Evolutionary conservation across 2,797 vertebrate genomes (phyloP), one percentile per base, ranked within the genome.

Genomic region (Poliocrania exsul): DNA sequence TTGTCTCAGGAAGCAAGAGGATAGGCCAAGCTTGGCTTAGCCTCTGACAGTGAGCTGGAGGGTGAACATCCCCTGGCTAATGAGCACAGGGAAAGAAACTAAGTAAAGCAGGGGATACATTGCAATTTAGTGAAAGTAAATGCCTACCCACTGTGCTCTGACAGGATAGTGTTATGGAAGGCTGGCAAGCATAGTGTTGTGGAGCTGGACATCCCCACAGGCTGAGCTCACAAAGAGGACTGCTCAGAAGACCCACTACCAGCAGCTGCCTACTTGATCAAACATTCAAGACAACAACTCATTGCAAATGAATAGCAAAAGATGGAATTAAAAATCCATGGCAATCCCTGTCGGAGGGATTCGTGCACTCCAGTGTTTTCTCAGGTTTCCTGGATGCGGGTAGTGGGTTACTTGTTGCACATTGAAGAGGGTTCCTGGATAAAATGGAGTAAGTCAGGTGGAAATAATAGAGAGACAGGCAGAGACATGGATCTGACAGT

Each of bases 371-470:
- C 86, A 57, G 49, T 18, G 51, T 46, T 53, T 77, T 90, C 90
- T 92, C 42, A 56, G 26, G 10, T 80, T 83, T 93, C 82, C 79
- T 72, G 23, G 33, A 67, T 23, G 64, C 69, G 90, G 71, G 65
- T 35, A 13, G 61, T 51, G 72, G 19, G 37, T 94, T 94, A 92
- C 75, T 61, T 87, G 37, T 26, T 88, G 72, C 73, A 57, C 23
- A n/a, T n/a, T 79, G 89, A 91, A 87, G 51, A 90, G 38, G 33
- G 38, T 62, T 66, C 57, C 81, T 72, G 49, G 16, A 84, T 51
- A 80, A 96, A 92, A 85, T 26, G 33, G 58, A 92, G 29, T 65
- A 80, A 94, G 24, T 78, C 81, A 88, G 56, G 77, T 94, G 72
- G 64, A 94, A 95, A 75, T 91, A 65, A 92, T 54, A 46, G 0